phyloP scores from a whole-genome alignment of 2,888 invertebrate genomes.

The Tuberolachnus salignus region DNA sequence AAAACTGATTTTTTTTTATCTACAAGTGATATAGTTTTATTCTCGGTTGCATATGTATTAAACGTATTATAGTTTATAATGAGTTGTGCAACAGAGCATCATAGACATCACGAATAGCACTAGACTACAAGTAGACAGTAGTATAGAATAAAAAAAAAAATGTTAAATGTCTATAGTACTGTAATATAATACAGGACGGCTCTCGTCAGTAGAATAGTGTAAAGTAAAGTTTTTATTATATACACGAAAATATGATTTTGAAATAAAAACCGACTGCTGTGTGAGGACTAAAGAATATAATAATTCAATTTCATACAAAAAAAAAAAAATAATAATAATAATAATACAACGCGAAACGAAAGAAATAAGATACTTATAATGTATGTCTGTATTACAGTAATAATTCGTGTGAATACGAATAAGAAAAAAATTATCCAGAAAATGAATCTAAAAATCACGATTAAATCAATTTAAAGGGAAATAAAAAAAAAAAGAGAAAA shows the following conservation, averaged over 20 bases:
- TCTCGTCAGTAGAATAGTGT: not conserved
- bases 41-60: not conserved
- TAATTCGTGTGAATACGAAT: not conserved
- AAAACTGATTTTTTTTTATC: not conserved
- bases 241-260: constrained; percentile 3
- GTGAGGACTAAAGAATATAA: not conserved
- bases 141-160: constrained; percentile 1
- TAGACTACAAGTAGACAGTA: not conserved
- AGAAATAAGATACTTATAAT: no score
- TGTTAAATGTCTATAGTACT: not conserved
- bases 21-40: constrained; percentile 8
- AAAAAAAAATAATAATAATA: constrained; percentile 12
- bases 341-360: not conserved
- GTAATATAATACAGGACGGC: not conserved
- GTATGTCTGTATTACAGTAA: not conserved
- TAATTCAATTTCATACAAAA: not conserved
- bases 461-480: constrained; percentile 1
- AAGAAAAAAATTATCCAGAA: not conserved
- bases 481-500: constrained; percentile 15
- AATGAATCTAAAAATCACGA: constrained; percentile 28
- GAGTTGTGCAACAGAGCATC: constrained; percentile 23
- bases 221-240: not conserved
- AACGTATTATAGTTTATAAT: constrained; percentile 18
- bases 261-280: constrained; percentile 13
- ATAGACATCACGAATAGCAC: not conserved